A percentile compares a stretch with the other conserved stretches of the same genome.
These are phyloP conservation scores for Apomyelois bistriatella DNA, from an alignment of 2,888 invertebrate genomes.

Conservation along the genomic window DNA sequence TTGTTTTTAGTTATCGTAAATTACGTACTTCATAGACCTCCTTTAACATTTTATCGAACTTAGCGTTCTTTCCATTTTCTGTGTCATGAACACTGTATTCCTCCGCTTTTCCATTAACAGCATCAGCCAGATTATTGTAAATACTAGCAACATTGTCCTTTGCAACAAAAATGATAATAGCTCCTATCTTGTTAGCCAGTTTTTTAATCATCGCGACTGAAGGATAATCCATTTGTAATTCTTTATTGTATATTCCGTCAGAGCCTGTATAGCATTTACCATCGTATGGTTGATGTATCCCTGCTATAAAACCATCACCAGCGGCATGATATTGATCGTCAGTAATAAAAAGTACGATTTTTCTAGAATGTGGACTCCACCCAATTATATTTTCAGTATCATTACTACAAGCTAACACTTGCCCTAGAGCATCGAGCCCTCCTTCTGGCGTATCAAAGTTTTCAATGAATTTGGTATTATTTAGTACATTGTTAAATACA, in stretches of 20 bases:
- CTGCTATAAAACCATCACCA: slow-evolving; percentile 87
- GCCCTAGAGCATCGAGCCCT: slow-evolving; percentile 93
- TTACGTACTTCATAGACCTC: not conserved
- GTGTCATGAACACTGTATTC: not conserved
- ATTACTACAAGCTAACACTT: slow-evolving; percentile 78
- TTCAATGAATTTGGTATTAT: slow-evolving; percentile 57
- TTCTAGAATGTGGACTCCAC: slow-evolving; percentile 88
- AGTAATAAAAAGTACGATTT: slow-evolving; percentile 88
- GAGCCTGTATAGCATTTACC: slow-evolving; percentile 82
- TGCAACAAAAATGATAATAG: slow-evolving; percentile 46
- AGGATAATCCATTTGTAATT: slow-evolving; percentile 86
- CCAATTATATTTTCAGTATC: slow-evolving; percentile 80
- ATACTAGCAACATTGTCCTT: not conserved
- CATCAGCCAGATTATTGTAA: slow-evolving; percentile 33
- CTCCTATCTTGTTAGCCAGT: slow-evolving; percentile 41
- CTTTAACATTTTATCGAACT: not conserved
- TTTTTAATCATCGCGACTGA: slow-evolving; percentile 84
- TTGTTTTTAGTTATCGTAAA: not conserved
- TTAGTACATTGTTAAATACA: slow-evolving; percentile 59
- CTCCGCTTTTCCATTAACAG: slow-evolving; percentile 36
- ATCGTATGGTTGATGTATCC: slow-evolving; percentile 85
- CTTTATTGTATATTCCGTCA: slow-evolving; percentile 72
- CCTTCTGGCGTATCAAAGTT: slow-evolving; percentile 88
- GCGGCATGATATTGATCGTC: slow-evolving; percentile 88
- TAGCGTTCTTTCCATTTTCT: not conserved